A percentile compares a stretch with the other conserved stretches of the same genome.
phyloP scores from a whole-genome alignment of 2,113 vertebrate genomes.

The Sphaerodactylus townsendi region DNA sequence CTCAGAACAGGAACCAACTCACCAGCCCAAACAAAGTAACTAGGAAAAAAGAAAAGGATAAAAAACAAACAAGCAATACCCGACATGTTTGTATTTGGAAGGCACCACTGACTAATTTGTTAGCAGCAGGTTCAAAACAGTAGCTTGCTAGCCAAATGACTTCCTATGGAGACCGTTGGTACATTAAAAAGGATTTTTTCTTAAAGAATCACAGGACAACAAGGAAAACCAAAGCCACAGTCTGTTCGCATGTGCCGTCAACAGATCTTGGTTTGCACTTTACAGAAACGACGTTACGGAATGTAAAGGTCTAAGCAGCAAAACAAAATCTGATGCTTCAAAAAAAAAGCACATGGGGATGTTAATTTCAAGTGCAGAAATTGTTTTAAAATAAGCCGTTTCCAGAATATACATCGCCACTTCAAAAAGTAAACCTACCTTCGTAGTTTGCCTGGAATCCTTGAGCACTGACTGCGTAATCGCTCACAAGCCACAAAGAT shows the following conservation, averaged over 20 bases:
- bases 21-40: not conserved
- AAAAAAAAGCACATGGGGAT: not conserved
- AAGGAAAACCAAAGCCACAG: not conserved
- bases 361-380: not conserved
- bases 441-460: slow-evolving; percentile 94
- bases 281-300: not conserved
- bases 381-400: not conserved
- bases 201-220: not conserved
- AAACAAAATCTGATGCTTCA: not conserved
- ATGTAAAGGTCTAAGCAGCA: not conserved
- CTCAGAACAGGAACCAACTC: not conserved
- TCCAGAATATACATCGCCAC: not conserved
- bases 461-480: slow-evolving; percentile 97
- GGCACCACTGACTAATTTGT: not conserved
- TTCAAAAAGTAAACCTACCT: slow-evolving; percentile 79
- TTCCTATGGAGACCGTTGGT: no score
- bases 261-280: not conserved
- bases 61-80: slow-evolving; percentile 1
- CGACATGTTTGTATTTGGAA: not conserved
- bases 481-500: slow-evolving; percentile 91
- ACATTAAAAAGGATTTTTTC: not conserved
- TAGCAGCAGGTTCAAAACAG: not conserved
- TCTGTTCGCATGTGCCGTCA: not conserved
- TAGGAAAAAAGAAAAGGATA: not conserved
- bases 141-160: not conserved